Percentiles rank a stretch among this genome's conserved stretches.
These are phyloP conservation scores for Thermophis baileyi DNA, from an alignment of 2,113 vertebrate genomes.

Conservation along the genomic window DNA sequence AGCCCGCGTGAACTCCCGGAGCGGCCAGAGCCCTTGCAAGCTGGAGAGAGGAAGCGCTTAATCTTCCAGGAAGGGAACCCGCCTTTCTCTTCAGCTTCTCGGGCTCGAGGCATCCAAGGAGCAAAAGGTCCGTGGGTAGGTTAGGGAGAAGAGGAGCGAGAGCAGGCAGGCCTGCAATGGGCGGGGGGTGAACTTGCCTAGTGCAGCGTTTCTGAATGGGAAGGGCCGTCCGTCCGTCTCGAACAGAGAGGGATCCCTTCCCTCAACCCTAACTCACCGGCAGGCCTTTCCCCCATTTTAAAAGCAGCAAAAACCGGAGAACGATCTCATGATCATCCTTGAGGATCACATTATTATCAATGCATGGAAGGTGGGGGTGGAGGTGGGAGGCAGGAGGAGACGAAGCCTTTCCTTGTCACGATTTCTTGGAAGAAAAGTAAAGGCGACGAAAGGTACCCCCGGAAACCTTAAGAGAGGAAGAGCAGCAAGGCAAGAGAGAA, in stretches of 20 bases:
- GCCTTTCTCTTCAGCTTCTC: neutral
- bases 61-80: neutral
- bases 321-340: neutral
- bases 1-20: neutral
- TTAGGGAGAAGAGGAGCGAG: neutral
- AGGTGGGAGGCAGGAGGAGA: too few species aligned
- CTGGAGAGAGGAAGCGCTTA: neutral
- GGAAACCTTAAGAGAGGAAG: too few species aligned
- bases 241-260: too few species aligned
- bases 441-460: too few species aligned
- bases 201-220: too few species aligned
- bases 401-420: neutral
- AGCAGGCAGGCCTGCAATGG: neutral
- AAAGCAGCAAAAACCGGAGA: neutral
- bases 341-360: neutral
- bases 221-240: too few species aligned
- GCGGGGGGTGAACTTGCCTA: neutral
- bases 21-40: neutral
- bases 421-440: neutral
- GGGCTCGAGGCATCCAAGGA: neutral
- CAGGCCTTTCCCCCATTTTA: too few species aligned
- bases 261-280: too few species aligned
- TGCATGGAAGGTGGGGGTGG: too few species aligned
- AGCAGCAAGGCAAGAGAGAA: too few species aligned
- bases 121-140: neutral